Percentiles rank a stretch among this genome's conserved stretches.
phyloP scores from a whole-genome alignment of 2,888 invertebrate genomes.

The Nemotelus pantherinus region DNA sequence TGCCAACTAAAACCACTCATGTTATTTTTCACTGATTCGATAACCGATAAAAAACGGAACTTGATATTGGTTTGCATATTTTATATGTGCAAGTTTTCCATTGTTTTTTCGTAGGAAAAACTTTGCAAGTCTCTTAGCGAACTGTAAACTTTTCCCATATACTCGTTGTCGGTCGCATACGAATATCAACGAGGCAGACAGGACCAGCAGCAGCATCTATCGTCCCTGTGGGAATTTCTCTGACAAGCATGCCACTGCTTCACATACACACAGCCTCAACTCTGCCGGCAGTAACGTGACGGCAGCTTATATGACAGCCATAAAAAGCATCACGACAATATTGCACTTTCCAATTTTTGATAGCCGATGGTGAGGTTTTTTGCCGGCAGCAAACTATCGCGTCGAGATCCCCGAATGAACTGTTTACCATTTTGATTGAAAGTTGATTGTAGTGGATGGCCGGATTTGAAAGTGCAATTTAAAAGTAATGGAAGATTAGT shows the following conservation, averaged over 20 bases:
- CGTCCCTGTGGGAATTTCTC: constrained; percentile 8
- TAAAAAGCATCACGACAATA: constrained; percentile 37
- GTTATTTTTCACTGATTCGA: constrained; percentile 1
- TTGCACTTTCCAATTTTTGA: constrained; percentile 26
- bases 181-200: background rate
- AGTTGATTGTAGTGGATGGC: constrained; percentile 28
- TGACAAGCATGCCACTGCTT: constrained; percentile 9
- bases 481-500: constrained; percentile 26
- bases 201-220: background rate
- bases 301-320: constrained; percentile 25
- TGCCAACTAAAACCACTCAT: too few species aligned
- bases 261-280: background rate
- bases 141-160: constrained; percentile 28
- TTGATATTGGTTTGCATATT: constrained; percentile 41
- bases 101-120: background rate
- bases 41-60: constrained; percentile 15
- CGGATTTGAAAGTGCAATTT: constrained; percentile 29
- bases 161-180: background rate
- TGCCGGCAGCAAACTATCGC: background rate
- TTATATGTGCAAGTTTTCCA: constrained; percentile 21
- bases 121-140: background rate
- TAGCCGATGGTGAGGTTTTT: constrained; percentile 15
- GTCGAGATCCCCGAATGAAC: constrained; percentile 9
- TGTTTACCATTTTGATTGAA: constrained; percentile 44
- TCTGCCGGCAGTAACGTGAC: background rate